Base-by-base conservation (phyloP, 1,140 invertebrate genomes). In the Drosophila funebris region DNA sequence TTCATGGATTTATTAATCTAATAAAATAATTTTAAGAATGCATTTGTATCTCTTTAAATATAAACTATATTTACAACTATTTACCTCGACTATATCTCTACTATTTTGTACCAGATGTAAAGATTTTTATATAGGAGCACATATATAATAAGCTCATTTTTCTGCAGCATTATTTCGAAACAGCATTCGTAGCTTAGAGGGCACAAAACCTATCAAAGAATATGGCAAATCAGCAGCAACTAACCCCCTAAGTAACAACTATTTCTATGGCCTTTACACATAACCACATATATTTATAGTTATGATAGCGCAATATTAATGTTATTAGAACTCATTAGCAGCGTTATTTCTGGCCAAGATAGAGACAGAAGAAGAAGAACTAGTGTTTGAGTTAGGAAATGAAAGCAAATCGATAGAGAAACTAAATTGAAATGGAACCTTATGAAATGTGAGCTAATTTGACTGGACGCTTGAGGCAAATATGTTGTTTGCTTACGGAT, bases 301-400 rank as follows among this genome's bases (percentile, higher is more conserved):
- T 33, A 63, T 78, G 76, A 41, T 56, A 60, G 73, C 63, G 52
- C 73, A 52, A 79, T 69, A 87, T 84, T 87, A 77, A 81, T 64
- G 70, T 85, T 85, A 85, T 87, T 87, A 81, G 73, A 81, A 58
- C 82, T 87, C 81, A 85, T 85, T 85, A 85, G 81, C 73, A 84
- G 56, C 70, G 74, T 68, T 62, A 69, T 66, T 70, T 66, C 31
- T 41, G 53, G 13, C n/a, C 24, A 18, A 48, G 20, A 41, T 41
- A 39, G 33, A 43, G 37, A 53, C 27, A 56, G 41, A 18, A 11
- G n/a, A 24, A 14, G 16, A n/a, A 37, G 27, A 27, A 7, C 11
- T 1, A 22, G 22, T 22, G 2, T 2, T 22, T 27, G 52, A 27
- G 52, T n/a, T n/a, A 24, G 13, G 24, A 16, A 9, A 3, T 1